phyloP scores from a whole-genome alignment of 2,888 invertebrate species.

The Pocota personata region DNA sequence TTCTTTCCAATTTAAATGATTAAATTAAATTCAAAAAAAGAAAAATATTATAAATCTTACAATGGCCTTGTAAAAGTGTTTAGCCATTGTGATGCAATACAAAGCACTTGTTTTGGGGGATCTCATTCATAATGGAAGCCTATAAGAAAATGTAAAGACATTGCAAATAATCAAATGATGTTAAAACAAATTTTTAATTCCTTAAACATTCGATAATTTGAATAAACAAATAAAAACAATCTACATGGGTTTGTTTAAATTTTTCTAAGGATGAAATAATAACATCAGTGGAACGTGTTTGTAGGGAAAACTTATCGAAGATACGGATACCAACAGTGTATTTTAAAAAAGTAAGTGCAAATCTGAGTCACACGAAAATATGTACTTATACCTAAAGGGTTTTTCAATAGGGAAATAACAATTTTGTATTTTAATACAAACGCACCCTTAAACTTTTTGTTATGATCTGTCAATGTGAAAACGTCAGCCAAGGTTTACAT shows the following conservation, averaged over 20 bases:
- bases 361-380: no score
- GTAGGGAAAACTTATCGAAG: no score
- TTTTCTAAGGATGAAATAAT: no score
- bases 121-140: constrained; percentile 55
- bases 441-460: no score
- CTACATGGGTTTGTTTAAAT: neutral
- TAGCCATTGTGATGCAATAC: constrained; percentile 38
- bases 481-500: no score
- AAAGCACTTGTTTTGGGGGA: constrained; percentile 1
- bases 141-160: constrained; percentile 46
- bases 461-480: no score
- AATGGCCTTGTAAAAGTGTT: constrained; percentile 51
- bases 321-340: no score
- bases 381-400: no score
- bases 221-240: constrained; percentile 52
- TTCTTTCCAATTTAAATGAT: constrained; percentile 57
- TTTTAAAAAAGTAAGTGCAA: no score
- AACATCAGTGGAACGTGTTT: no score
- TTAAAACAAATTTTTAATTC: constrained; percentile 69
- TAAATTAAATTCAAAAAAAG: constrained; percentile 5
- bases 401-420: no score
- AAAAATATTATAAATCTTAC: neutral
- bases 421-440: no score
- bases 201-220: constrained; percentile 72
- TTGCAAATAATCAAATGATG: constrained; percentile 69